Conservation (phyloP, 2,888 invertebrate species). For the Eilema griseolum region DNA sequence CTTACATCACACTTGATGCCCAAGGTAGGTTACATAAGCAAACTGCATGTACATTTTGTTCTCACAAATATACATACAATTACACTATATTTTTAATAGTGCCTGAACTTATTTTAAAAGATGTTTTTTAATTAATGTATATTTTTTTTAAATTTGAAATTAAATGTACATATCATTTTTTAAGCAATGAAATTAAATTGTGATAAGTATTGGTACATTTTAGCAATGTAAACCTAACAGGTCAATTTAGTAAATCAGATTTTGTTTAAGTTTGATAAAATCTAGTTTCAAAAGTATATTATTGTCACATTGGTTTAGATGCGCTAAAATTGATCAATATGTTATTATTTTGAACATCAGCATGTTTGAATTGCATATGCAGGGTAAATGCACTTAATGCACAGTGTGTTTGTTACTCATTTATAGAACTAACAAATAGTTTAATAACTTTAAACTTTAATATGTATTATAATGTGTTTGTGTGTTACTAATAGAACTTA, state of each 20-base stretch:
- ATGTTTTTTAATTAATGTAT: too few species aligned
- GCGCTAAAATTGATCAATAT: not conserved
- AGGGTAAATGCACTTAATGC: not conserved
- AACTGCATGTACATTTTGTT: not conserved
- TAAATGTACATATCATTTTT: too few species aligned
- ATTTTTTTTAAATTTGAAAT: too few species aligned
- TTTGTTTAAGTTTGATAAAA: not conserved
- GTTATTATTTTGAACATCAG: not conserved
- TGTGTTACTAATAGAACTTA: not conserved
- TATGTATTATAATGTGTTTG: not conserved
- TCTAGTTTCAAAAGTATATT: too few species aligned
- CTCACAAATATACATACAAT: not conserved
- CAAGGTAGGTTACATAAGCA: conserved; percentile 81
- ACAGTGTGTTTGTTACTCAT: not conserved
- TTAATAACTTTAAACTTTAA: not conserved
- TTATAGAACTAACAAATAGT: not conserved
- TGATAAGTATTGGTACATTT: not conserved
- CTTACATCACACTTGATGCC: conserved; percentile 87
- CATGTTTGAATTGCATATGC: not conserved
- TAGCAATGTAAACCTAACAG: not conserved
- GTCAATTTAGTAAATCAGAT: not conserved
- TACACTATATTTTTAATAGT: not conserved
- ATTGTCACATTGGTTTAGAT: too few species aligned
- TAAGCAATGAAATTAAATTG: not conserved
- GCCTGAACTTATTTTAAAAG: too few species aligned